Evolutionary conservation across 2,113 vertebrate species (phyloP).

Genomic region (Phylloscopus trochiloides): DNA sequence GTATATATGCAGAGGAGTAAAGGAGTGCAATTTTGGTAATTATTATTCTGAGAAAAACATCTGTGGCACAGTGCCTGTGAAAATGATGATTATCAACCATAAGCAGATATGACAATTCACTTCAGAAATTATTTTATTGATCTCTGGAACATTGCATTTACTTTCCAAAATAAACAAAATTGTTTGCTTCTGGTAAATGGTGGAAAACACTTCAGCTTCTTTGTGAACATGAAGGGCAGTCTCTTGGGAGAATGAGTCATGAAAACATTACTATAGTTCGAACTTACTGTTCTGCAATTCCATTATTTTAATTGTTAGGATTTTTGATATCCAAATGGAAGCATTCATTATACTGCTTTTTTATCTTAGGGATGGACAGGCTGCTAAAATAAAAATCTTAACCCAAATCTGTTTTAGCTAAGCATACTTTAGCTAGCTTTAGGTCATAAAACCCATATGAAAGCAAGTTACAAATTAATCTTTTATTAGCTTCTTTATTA

Average conservation of each 20-base stretch:
- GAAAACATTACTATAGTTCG: not conserved
- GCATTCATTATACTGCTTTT: not conserved
- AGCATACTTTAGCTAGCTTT: not conserved
- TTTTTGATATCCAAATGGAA: conserved; percentile 2
- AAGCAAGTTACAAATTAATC: not conserved
- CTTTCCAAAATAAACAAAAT: conserved; percentile 41
- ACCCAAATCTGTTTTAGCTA: not conserved
- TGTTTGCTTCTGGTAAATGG: conserved; percentile 35
- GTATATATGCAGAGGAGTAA: not conserved
- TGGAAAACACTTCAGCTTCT: not conserved
- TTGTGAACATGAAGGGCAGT: not conserved
- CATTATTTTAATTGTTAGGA: conserved; percentile 13
- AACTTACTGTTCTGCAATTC: not conserved
- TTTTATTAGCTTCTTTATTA: conserved; percentile 10
- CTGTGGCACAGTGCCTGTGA: conserved; percentile 6
- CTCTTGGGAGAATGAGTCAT: conserved; percentile 11
- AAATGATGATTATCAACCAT: conserved; percentile 33
- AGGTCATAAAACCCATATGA: not conserved
- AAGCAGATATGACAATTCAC: not conserved
- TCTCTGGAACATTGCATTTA: conserved; percentile 44
- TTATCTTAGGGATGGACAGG: not conserved
- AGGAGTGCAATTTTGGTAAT: not conserved
- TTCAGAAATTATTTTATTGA: conserved; percentile 61
- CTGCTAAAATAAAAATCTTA: not conserved
- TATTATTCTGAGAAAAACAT: conserved; percentile 9